Conservation (phyloP, 1,140 invertebrate genomes). For the Heliconius melpomene region DNA sequence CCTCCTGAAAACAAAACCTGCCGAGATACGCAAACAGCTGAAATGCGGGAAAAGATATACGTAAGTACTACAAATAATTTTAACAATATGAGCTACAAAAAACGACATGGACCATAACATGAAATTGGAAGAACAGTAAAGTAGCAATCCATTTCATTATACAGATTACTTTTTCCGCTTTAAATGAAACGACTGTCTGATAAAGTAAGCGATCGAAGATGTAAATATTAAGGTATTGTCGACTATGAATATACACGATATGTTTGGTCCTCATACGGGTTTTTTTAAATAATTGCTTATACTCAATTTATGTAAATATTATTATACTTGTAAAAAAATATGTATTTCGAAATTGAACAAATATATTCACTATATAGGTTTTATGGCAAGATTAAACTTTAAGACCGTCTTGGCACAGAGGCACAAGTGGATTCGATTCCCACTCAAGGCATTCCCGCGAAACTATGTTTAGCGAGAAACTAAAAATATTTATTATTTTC, state of each 20-base stretch:
- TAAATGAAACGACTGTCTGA: conserved; percentile 8
- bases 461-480: no score
- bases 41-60: conserved; percentile 69
- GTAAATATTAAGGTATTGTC: neutral
- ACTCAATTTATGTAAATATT: neutral
- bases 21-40: conserved; percentile 83
- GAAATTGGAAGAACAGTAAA: conserved; percentile 4
- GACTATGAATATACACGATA: neutral
- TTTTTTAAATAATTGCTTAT: neutral
- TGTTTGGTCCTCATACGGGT: neutral
- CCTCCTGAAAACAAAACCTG: conserved; percentile 79
- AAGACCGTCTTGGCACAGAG: no score
- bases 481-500: no score
- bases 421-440: no score
- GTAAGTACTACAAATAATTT: conserved; percentile 16
- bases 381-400: no score
- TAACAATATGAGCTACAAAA: neutral
- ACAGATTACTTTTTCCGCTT: neutral
- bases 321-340: neutral
- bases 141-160: conserved; percentile 10
- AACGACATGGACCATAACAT: neutral
- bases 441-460: no score
- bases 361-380: no score
- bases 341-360: no score
- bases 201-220: conserved; percentile 3